Evolutionary conservation across 2,113 vertebrate genomes (phyloP), one percentile per base, ranked within the genome.

Genomic region (Trichechus manatus): DNA sequence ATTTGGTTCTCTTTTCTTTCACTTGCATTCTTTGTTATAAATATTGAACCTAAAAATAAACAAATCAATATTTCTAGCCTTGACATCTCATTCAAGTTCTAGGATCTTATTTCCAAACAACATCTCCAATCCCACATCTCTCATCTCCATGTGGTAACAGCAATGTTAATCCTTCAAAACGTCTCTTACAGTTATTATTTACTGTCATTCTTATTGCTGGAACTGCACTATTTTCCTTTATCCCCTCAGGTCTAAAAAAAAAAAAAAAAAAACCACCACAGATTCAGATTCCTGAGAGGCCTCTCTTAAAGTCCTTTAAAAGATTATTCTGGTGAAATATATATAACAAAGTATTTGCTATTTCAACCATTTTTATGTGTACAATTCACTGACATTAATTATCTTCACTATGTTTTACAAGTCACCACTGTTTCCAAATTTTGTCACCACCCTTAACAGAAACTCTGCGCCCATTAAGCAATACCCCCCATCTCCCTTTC

Each of bases 11-110:
- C 1, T 42, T 59, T 80, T 91, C 13, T 75, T 72, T 56, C 66
- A 63, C 17, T 68, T 90, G 4, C 9, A 61, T 94, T 80, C 25
- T 92, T 95, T 87, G 29, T 6, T 64, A 36, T 11, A 79, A 94
- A 79, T 82, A 33, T 64, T 61, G 3, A 70, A 75, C 1, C 25
- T 64, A 64, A 95, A 91, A 90, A 61, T 63, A 96, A 84, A 92
- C 0, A 39, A 85, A 64, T 80, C 5, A 63, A 13, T n/a, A 77
- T 47, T 15, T 92, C 29, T 6, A 78, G 14, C 61, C 6, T 63
- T 50, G 22, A 79, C 8, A 56, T 75, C 7, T 91, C 77, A 89
- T 63, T 92, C n/a, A 79, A n/a, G 13, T 39, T 93, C 6, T 9
- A 66, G 31, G 9, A 83, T 70, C 3, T 81, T 42, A 83, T 79